Percentiles rank a stretch among this genome's conserved stretches.
Evolutionary conservation across 2,113 vertebrate species (phyloP).

Genomic region (Kryptolebias marmoratus): DNA sequence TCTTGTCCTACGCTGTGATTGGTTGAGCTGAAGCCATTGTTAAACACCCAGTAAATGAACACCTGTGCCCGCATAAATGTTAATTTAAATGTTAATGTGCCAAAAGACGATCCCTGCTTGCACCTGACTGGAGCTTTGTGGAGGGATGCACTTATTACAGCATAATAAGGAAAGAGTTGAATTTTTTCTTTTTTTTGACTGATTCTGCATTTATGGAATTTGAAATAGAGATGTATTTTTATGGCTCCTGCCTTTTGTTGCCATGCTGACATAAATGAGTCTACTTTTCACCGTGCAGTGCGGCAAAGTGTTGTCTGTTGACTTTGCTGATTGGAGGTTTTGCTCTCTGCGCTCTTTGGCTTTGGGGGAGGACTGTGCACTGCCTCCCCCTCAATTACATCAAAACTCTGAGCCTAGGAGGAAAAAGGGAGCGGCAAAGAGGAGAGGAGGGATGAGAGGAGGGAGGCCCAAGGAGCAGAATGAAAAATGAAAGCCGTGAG

Average conservation of each 20-base stretch:
- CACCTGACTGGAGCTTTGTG: slow-evolving; percentile 8
- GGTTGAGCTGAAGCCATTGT: slow-evolving; percentile 30
- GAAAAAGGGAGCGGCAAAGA: slow-evolving; percentile 1
- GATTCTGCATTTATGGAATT: slow-evolving; percentile 8
- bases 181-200: neutral
- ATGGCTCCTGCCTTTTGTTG: neutral
- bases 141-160: slow-evolving; percentile 18
- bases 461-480: slow-evolving; percentile 58
- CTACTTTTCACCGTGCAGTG: slow-evolving; percentile 5
- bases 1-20: slow-evolving; percentile 39
- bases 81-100: slow-evolving; percentile 65
- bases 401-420: slow-evolving; percentile 47
- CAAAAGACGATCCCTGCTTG: slow-evolving; percentile 12
- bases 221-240: slow-evolving; percentile 7
- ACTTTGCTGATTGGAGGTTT: slow-evolving; percentile 63
- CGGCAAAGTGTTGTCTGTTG: slow-evolving; percentile 54
- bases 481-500: slow-evolving; percentile 62
- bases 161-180: neutral
- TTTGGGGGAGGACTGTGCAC: slow-evolving; percentile 21
- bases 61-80: slow-evolving; percentile 53
- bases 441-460: neutral
- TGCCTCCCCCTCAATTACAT: slow-evolving; percentile 61
- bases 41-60: slow-evolving; percentile 60
- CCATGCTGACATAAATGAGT: slow-evolving; percentile 11
- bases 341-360: slow-evolving; percentile 46